These are phyloP conservation scores for Troides helena DNA, from an alignment of 2,888 invertebrate genomes.

Conservation along the genomic window DNA sequence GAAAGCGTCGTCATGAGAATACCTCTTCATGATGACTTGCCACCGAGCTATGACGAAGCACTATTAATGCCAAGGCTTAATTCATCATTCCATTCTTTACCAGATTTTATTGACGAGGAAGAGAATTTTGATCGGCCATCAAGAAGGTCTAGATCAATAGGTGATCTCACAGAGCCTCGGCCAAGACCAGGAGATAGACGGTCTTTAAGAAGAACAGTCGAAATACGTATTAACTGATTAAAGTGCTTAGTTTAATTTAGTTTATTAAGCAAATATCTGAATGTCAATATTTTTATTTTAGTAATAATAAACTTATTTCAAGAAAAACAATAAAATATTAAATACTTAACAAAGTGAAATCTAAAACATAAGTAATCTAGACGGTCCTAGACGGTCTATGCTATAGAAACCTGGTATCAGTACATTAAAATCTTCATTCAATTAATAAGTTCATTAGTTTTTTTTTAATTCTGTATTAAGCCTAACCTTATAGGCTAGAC, in stretches of 20 bases:
- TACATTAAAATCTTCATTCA: too few species aligned
- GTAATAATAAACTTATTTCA: not conserved
- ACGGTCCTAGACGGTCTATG: too few species aligned
- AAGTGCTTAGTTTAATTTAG: not conserved
- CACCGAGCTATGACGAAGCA: slow-evolving; percentile 89
- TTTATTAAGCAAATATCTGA: too few species aligned
- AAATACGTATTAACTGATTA: slow-evolving; percentile 49
- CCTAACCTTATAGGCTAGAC: too few species aligned
- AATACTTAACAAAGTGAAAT: too few species aligned
- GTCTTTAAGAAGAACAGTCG: slow-evolving; percentile 65
- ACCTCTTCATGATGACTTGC: slow-evolving; percentile 65
- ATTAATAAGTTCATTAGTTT: too few species aligned
- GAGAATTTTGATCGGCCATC: slow-evolving; percentile 46
- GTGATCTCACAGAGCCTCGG: slow-evolving; percentile 65
- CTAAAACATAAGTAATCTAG: too few species aligned
- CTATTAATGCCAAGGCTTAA: slow-evolving; percentile 85
- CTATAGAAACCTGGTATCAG: too few species aligned
- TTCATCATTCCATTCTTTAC: slow-evolving; percentile 80
- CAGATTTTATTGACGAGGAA: slow-evolving; percentile 68
- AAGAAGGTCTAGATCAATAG: slow-evolving; percentile 71
- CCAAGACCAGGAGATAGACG: slow-evolving; percentile 60
- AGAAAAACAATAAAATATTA: not conserved
- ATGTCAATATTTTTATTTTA: too few species aligned
- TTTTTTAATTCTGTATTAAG: too few species aligned
- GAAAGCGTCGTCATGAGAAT: slow-evolving; percentile 62